Evolutionary conservation across 1,140 invertebrate genomes (phyloP), one percentile per base, ranked within the genome.

Genomic region (Ridgeia piscesae): DNA sequence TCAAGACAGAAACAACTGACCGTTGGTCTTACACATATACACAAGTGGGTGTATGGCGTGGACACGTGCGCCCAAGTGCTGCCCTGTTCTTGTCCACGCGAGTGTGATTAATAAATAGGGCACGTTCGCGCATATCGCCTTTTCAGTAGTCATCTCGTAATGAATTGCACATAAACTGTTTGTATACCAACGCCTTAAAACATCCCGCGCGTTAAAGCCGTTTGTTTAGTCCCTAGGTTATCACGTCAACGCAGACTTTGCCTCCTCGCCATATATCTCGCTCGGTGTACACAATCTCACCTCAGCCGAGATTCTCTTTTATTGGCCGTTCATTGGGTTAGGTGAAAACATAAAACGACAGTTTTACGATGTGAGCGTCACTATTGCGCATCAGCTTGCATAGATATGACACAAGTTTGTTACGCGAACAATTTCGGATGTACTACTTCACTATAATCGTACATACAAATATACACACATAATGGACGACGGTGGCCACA

Each of bases 341-440:
- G 58, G 58, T 77, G 58, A 77, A 77, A 77, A 77, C 58, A 77
- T 77, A 77, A 77, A 77, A 77, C 58, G 58, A 77, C 58, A 77
- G 58, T 77, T 77, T 77, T 77, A 77, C 58, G 58, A 77, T 77
- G 58, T 77, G 58, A 77, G 58, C 58, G 58, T 77, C 58, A 77
- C 17, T 77, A 31, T 77, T 31, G 58, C 58, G 58, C 27, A 77
- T 77, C 27, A 17, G 58, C 4, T 77, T 77, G 58, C 58, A 21
- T 31, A 42, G 42, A 42, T 42, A 42, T 42, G 42, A 42, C 42
- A 42, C 42, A 42, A 42, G 4, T 42, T 42, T 21, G 58, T 77
- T 77, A 14, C 58, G 58, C 27, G 17, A 77, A 77, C 58, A 31
- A 14, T 27, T 77, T 4, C 2, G 58, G 27, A 77, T 21, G 8